Conservation (phyloP, 2,113 vertebrate species). For the Centropristis striata region DNA sequence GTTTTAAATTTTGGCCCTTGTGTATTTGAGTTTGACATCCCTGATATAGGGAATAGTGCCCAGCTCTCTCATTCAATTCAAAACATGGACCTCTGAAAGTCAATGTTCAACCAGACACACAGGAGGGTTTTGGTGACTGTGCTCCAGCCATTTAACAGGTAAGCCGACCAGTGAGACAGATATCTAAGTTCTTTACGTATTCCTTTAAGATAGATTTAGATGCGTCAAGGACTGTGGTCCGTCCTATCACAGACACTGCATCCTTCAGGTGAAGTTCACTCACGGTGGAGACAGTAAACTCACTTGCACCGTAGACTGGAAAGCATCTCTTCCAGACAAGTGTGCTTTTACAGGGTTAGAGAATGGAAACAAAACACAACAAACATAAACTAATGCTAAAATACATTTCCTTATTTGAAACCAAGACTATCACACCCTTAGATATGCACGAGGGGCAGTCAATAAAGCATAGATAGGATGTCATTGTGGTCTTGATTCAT, state of each 20-base stretch:
- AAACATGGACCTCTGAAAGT: background rate
- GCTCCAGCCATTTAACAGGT: slow-evolving; percentile 13
- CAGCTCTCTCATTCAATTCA: background rate
- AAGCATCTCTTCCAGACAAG: slow-evolving; percentile 72
- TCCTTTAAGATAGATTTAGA: slow-evolving; percentile 52
- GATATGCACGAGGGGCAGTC: background rate
- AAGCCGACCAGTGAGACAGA: slow-evolving; percentile 31
- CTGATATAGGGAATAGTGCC: no score
- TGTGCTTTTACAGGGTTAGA: slow-evolving; percentile 66
- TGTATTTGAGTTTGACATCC: no score
- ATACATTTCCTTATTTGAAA: slow-evolving; percentile 31
- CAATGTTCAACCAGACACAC: background rate
- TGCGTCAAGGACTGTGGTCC: slow-evolving; percentile 44
- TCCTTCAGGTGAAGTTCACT: slow-evolving; percentile 38
- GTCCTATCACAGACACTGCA: slow-evolving; percentile 50
- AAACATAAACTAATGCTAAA: slow-evolving; percentile 50
- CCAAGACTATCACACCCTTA: background rate
- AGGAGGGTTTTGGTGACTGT: background rate
- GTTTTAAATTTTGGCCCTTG: no score
- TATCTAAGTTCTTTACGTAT: background rate
- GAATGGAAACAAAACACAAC: slow-evolving; percentile 48
- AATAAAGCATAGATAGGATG: background rate
- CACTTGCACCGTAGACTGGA: slow-evolving; percentile 65
- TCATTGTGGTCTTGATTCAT: background rate
- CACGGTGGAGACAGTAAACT: slow-evolving; percentile 60